Evolutionary conservation across 92 coral and sea anemone species (phyloP).

Genomic region (Porites rus): DNA sequence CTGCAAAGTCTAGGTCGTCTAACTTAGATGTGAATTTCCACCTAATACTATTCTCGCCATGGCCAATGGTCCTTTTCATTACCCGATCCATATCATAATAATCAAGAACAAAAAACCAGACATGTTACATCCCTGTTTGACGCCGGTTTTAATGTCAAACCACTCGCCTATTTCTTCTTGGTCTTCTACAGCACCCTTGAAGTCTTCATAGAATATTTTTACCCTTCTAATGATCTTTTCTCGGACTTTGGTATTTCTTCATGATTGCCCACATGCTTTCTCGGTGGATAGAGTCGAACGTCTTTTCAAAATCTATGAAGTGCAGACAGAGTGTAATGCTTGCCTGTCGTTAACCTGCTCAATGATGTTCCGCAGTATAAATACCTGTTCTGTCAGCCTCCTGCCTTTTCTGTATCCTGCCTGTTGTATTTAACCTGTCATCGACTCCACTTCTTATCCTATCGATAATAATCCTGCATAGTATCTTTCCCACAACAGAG

Average conservation of each 20-base stretch:
- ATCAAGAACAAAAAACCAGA: slow-evolving; percentile 13
- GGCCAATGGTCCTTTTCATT: slow-evolving; percentile 17
- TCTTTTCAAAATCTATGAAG: slow-evolving; percentile 47
- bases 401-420: slow-evolving; percentile 36
- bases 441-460: neutral
- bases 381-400: slow-evolving; percentile 33
- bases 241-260: slow-evolving; percentile 42
- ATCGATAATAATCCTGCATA: slow-evolving; percentile 28
- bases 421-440: slow-evolving; percentile 33
- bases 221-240: slow-evolving; percentile 23
- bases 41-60: slow-evolving; percentile 44
- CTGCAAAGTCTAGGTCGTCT: slow-evolving; percentile 31
- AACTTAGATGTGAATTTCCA: slow-evolving; percentile 17
- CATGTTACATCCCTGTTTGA: too few relatives aligned
- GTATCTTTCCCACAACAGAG: slow-evolving; percentile 29
- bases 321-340: too few relatives aligned
- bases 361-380: slow-evolving; percentile 44
- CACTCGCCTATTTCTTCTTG: slow-evolving; percentile 16
- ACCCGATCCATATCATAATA: slow-evolving; percentile 41
- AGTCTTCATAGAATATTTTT: neutral
- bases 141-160: too few relatives aligned
- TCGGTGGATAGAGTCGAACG: slow-evolving; percentile 41
- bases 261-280: slow-evolving; percentile 28
- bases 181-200: slow-evolving; percentile 4
- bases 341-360: slow-evolving; percentile 20